These are phyloP conservation scores for Brevipalpus yothersi DNA, from an alignment of 1,140 invertebrate genomes.

Conservation along the genomic window DNA sequence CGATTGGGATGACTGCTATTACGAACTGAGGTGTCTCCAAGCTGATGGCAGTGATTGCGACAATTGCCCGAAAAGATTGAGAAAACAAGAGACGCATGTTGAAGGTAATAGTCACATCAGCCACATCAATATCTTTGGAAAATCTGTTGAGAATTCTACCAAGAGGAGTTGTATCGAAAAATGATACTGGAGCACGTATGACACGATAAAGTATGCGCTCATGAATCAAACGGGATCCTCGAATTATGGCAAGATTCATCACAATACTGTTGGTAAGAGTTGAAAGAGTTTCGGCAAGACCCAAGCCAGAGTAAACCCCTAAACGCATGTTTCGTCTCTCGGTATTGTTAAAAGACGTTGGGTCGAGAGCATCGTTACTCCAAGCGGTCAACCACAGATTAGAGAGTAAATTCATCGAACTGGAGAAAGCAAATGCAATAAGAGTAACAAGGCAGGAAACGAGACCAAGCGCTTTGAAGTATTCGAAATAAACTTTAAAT, in stretches of 20 bases:
- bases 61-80: constrained; percentile 39
- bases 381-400: constrained; percentile 21
- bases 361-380: constrained; percentile 18
- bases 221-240: constrained; percentile 5
- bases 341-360: constrained; percentile 18
- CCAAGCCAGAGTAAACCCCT: constrained; percentile 61
- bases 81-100: constrained; percentile 24
- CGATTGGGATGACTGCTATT: constrained; percentile 53
- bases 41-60: constrained; percentile 42
- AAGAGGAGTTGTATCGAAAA: constrained; percentile 37
- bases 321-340: constrained; percentile 46
- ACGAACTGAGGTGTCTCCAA: constrained; percentile 52
- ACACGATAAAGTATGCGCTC: constrained; percentile 28
- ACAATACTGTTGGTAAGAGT: neutral
- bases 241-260: constrained; percentile 3
- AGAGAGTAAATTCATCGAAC: constrained; percentile 16
- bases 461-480: constrained; percentile 3
- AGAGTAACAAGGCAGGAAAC: constrained; percentile 1
- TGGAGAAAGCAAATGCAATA: constrained; percentile 9
- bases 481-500: constrained; percentile 4
- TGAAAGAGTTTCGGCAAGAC: constrained; percentile 37
- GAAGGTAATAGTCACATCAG: constrained; percentile 25
- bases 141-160: constrained; percentile 47
- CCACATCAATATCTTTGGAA: constrained; percentile 24
- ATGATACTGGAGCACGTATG: constrained; percentile 33